These are phyloP conservation scores for Pseudoatta argentina DNA, from an alignment of 1,140 invertebrate species.

Conservation along the genomic window DNA sequence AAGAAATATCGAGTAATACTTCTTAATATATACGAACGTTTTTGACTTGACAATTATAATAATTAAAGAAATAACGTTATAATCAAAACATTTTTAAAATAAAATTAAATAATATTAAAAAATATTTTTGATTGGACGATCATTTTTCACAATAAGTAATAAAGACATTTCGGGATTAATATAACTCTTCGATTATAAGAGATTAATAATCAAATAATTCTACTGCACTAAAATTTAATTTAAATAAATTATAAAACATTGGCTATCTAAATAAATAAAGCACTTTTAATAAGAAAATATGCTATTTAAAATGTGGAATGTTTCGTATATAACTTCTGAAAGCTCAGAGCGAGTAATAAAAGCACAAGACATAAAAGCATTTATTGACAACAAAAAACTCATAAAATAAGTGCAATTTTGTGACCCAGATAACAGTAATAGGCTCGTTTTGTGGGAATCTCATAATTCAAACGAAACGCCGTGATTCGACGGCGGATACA, in stretches of 20 bases:
- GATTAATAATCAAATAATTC: not conserved
- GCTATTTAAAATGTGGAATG: not conserved
- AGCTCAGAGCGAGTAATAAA: not conserved
- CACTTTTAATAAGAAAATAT: not conserved
- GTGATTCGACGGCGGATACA: constrained; percentile 31
- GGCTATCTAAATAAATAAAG: not conserved
- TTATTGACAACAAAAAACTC: constrained; percentile 25
- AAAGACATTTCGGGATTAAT: not conserved
- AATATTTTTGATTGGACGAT: not conserved
- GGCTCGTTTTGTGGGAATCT: not conserved
- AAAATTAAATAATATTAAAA: not conserved
- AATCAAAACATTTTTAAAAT: not conserved
- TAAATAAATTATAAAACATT: not conserved
- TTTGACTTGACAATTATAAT: not conserved
- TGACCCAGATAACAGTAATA: constrained; percentile 21
- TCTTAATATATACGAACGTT: not conserved
- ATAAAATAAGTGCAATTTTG: constrained; percentile 32
- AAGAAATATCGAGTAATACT: constrained; percentile 10
- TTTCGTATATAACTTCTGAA: constrained; percentile 2
- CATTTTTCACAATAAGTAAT: not conserved
- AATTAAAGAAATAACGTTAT: not conserved
- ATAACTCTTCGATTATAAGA: not conserved
- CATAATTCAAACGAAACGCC: constrained; percentile 3
- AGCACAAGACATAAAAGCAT: constrained; percentile 13
- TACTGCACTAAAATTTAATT: not conserved